These are phyloP conservation scores for Lemur catta DNA, from an alignment of 2,797 vertebrate genomes.

Conservation along the genomic window DNA sequence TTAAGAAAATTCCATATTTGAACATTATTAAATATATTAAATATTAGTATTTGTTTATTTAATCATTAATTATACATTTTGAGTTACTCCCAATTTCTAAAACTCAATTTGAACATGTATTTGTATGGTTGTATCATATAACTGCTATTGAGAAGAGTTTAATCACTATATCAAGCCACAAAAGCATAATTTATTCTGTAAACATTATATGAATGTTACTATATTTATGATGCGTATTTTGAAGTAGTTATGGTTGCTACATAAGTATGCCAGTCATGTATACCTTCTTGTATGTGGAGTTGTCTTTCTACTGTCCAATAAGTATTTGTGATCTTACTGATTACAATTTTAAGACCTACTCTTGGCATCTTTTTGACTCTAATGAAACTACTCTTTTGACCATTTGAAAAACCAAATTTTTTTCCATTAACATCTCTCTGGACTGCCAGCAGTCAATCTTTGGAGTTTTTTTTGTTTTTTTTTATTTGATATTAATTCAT, in stretches of 20 bases:
- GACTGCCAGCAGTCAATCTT: background rate
- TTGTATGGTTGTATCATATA: background rate
- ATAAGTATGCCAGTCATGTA: background rate
- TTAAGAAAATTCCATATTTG: background rate
- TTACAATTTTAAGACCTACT: background rate
- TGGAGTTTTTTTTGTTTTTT: background rate
- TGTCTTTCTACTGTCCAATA: background rate
- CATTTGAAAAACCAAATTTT: background rate
- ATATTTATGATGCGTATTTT: background rate
- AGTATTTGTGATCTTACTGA: background rate
- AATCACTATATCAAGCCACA: background rate
- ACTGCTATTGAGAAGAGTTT: background rate
- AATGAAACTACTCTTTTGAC: background rate
- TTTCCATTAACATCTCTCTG: background rate
- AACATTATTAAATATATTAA: background rate
- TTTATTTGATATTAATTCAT: background rate
- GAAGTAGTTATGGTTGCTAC: background rate
- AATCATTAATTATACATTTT: background rate
- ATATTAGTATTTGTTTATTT: background rate
- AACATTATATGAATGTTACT: background rate
- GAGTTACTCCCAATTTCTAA: background rate
- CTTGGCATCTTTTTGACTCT: background rate
- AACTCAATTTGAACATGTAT: background rate
- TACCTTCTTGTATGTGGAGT: background rate
- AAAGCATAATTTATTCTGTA: background rate